Conservation (phyloP, 2,797 vertebrate genomes). For the Sparus aurata region DNA sequence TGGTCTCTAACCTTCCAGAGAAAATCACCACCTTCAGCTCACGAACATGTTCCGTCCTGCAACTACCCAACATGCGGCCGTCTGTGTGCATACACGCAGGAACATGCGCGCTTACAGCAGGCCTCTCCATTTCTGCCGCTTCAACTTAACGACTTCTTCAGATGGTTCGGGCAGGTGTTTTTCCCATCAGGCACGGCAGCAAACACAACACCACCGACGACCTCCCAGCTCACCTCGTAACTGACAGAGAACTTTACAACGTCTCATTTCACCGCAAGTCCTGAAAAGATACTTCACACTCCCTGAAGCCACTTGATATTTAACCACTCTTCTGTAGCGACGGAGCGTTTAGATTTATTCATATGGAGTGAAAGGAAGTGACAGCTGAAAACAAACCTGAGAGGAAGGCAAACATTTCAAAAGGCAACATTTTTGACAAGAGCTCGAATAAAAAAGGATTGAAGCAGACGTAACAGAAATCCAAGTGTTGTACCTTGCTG, state of each 20-base stretch:
- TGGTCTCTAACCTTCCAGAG: slow-evolving; percentile 44
- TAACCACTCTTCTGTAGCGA: slow-evolving; percentile 7
- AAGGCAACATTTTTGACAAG: background rate
- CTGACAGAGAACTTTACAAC: slow-evolving; percentile 55
- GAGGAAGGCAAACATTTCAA: background rate
- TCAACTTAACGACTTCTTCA: slow-evolving; percentile 71
- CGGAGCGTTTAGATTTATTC: slow-evolving; percentile 17
- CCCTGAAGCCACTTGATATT: slow-evolving; percentile 10
- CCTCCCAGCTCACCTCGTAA: slow-evolving; percentile 50
- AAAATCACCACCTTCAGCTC: slow-evolving; percentile 58
- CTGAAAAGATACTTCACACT: slow-evolving; percentile 30
- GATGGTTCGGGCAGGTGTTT: slow-evolving; percentile 74
- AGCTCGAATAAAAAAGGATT: background rate
- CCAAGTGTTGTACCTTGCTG: slow-evolving; percentile 88
- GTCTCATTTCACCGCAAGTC: slow-evolving; percentile 44
- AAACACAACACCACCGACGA: slow-evolving; percentile 34
- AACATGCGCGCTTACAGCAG: slow-evolving; percentile 52
- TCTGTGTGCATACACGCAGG: slow-evolving; percentile 48
- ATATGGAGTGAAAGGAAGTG: background rate
- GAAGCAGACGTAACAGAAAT: background rate
- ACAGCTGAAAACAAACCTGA: slow-evolving; percentile 39
- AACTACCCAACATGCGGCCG: slow-evolving; percentile 34
- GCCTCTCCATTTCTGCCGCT: slow-evolving; percentile 46
- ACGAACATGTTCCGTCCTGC: slow-evolving; percentile 66
- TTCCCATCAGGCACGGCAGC: slow-evolving; percentile 65